Percentiles rank a stretch among this genome's conserved stretches.
Conservation (phyloP, 2,797 vertebrate genomes). For the Odontamblyopus lacepedii region DNA sequence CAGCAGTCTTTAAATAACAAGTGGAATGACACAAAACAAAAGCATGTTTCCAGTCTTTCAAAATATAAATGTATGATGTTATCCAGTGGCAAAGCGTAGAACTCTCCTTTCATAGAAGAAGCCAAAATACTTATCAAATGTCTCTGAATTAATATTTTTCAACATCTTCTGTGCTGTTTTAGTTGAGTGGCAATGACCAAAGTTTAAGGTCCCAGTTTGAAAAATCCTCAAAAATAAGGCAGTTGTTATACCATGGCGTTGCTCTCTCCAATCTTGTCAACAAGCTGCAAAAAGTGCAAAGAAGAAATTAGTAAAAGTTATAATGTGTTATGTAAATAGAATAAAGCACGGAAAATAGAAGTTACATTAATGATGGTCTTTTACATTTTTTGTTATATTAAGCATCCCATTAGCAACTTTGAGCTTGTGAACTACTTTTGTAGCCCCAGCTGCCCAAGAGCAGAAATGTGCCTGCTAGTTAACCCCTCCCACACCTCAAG, state of each 20-base stretch:
- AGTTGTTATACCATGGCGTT: slow-evolving; percentile 95
- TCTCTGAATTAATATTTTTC: slow-evolving; percentile 16
- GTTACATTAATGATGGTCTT: neutral
- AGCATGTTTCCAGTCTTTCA: slow-evolving; percentile 54
- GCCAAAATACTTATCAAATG: slow-evolving; percentile 24
- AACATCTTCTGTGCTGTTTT: slow-evolving; percentile 21
- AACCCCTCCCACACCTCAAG: too few species aligned
- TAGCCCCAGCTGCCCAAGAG: too few species aligned
- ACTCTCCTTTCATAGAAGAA: slow-evolving; percentile 19
- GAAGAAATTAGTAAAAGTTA: neutral
- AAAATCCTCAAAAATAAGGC: slow-evolving; percentile 44
- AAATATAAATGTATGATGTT: slow-evolving; percentile 33
- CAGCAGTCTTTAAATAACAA: slow-evolving; percentile 51
- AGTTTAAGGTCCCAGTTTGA: slow-evolving; percentile 67
- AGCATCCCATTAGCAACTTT: neutral
- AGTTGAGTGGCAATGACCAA: slow-evolving; percentile 23
- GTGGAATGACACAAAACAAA: slow-evolving; percentile 42
- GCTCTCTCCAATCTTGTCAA: slow-evolving; percentile 96
- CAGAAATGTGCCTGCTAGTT: too few species aligned
- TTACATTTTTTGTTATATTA: neutral
- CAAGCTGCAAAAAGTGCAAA: slow-evolving; percentile 65
- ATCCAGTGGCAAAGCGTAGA: slow-evolving; percentile 48
- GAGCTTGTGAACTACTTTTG: too few species aligned
- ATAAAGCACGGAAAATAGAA: neutral
- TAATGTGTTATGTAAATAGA: neutral